Base-by-base conservation (phyloP, 2,888 invertebrate species). In the Andrena chrysosceles region DNA sequence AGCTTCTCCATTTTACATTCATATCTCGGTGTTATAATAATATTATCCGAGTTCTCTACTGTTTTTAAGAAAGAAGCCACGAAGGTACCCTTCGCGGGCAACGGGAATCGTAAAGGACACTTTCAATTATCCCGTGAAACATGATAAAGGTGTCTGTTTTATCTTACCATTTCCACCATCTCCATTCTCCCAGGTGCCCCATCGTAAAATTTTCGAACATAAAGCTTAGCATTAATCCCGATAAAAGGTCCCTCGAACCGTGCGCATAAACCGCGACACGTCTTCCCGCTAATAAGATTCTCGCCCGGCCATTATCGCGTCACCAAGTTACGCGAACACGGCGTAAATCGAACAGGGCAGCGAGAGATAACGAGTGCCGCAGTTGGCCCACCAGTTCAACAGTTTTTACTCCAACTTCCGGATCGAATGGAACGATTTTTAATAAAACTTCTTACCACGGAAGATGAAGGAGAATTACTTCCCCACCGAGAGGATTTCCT, bases 191-290 rank as follows among this genome's bases (percentile, higher is more conserved):
- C 33, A 20, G 26, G 20, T 48, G 1, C 29, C 56, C 13, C 6
- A 20, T 23, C 76, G 77, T 77, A 60, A 54, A 70, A 71, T 77
- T 77, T 70, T 33, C 70, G 29, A 66, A 16, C 29, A 60, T 52
- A 70, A 54, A 71, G 60, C 66, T 66, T 76, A 10, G 31, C 59
- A 49, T 62, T 66, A 75, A 75, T 56, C 54, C 42, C 23, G 68
- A 75, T 75, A 54, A 68, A 67, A 67, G 52, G 62, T 70, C n/a
- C 42, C 59, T 6, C 70, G 59, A 59, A 64, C 76, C 60, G 16
- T 42, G 54, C 42, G 35, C 73, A 64, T 73, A 73, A 73, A 73
- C 64, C 67, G 16, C 54, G 62, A 70, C 42, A 42, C 35, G 60
- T 54, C 67, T 48, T n/a, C 52, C 23, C 26, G 54, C 42, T 68